A percentile compares a stretch with the other conserved stretches of the same genome.
phyloP scores from a whole-genome alignment of 2,888 invertebrate species.

The Nemotelus nigrinus region DNA sequence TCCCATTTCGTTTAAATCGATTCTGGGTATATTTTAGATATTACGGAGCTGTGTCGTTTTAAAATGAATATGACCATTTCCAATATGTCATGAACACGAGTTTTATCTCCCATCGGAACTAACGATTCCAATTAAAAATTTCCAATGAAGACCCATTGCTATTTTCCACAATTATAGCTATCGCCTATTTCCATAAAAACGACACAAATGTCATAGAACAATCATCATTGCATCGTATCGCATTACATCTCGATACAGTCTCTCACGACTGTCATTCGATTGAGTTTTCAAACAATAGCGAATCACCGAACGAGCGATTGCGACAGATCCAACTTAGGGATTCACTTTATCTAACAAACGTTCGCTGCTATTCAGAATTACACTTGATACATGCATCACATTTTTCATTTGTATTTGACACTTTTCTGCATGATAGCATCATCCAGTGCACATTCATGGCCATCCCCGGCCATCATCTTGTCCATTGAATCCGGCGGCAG shows the following conservation, averaged over 20 bases:
- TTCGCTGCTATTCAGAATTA: conserved; percentile 27
- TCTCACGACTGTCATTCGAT: conserved; percentile 35
- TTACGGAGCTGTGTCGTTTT: too few species aligned
- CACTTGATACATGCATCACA: conserved; percentile 41
- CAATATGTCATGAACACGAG: too few species aligned
- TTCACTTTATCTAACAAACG: conserved; percentile 12
- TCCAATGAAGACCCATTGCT: neutral
- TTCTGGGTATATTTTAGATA: too few species aligned
- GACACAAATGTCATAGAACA: conserved; percentile 1
- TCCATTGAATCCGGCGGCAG: neutral
- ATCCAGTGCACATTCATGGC: neutral
- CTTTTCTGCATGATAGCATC: conserved; percentile 42
- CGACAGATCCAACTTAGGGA: neutral
- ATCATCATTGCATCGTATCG: neutral
- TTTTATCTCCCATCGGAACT: neutral
- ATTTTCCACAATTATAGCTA: neutral
- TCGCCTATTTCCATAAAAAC: conserved; percentile 7
- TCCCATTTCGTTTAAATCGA: too few species aligned
- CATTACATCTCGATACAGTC: neutral
- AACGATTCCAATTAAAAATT: neutral
- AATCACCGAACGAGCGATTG: conserved; percentile 8
- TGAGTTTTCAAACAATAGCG: conserved; percentile 41
- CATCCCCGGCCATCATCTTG: neutral
- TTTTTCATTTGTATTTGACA: conserved; percentile 44
- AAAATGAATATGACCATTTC: too few species aligned